A percentile compares a stretch with the other conserved stretches of the same genome.
phyloP scores from a whole-genome alignment of 2,113 vertebrate genomes.

The Nycticryphes semicollaris region DNA sequence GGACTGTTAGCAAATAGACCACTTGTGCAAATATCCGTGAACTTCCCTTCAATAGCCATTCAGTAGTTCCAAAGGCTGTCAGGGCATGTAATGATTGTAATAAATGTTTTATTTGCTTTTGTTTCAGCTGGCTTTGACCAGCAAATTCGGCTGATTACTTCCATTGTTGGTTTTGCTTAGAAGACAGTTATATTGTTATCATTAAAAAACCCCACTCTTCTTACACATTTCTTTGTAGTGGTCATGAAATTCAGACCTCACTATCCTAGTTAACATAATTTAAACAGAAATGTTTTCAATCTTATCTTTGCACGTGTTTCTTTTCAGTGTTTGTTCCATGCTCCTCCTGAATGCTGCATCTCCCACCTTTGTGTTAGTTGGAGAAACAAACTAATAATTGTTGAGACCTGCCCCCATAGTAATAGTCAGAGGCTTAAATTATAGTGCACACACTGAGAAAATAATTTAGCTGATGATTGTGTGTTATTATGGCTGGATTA shows the following conservation, averaged over 20 bases:
- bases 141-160: constrained; percentile 45
- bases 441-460: not conserved
- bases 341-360: not conserved
- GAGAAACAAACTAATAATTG: not conserved
- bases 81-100: constrained; percentile 62
- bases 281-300: not conserved
- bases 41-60: constrained; percentile 31
- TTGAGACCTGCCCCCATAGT: not conserved
- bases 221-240: constrained; percentile 26
- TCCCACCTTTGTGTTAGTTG: not conserved
- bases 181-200: constrained; percentile 46
- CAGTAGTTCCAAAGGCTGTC: constrained; percentile 65
- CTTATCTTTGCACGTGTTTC: not conserved
- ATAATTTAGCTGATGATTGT: not conserved
- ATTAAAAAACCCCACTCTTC: constrained; percentile 1
- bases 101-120: constrained; percentile 69
- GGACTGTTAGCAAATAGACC: constrained; percentile 68
- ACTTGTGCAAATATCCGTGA: constrained; percentile 70
- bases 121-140: constrained; percentile 64
- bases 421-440: not conserved
- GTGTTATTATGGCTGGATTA: not conserved
- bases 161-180: constrained; percentile 58
- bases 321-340: not conserved
- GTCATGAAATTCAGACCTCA: not conserved
- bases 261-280: not conserved